Evolutionary conservation across 2,113 vertebrate genomes (phyloP).

Genomic region (Octodon degus): DNA sequence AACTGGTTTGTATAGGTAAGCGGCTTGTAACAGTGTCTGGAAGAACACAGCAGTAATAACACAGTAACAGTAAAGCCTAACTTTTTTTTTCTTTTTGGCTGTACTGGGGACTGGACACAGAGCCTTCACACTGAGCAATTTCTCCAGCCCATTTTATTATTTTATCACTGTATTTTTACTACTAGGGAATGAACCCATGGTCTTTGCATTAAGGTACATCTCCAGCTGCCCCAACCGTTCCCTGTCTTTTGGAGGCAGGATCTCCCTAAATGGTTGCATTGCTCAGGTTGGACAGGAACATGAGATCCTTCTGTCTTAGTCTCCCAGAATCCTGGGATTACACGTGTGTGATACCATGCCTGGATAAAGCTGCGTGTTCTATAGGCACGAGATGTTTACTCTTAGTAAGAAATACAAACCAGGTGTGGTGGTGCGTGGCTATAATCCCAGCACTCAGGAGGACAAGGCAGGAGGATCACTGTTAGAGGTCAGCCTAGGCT

Average conservation of each 20-base stretch:
- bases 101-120: not conserved
- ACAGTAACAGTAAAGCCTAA: no score
- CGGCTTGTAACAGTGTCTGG: not conserved
- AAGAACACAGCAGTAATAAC: no score
- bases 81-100: not conserved
- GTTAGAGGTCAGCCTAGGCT: not conserved
- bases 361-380: no score
- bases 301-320: not conserved
- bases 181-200: not conserved
- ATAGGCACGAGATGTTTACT: no score
- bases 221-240: not conserved
- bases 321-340: not conserved
- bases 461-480: not conserved
- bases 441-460: not conserved
- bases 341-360: not conserved
- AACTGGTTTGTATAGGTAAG: not conserved
- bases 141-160: not conserved
- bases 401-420: not conserved
- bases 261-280: not conserved
- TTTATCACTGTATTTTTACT: not conserved
- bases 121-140: not conserved
- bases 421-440: not conserved
- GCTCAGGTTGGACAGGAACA: not conserved
- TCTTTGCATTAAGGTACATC: not conserved
- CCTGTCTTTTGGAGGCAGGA: not conserved